A percentile compares a stretch with the other conserved stretches of the same genome.
These are phyloP conservation scores for Scomber scombrus DNA, from an alignment of 2,113 vertebrate species.

Conservation along the genomic window DNA sequence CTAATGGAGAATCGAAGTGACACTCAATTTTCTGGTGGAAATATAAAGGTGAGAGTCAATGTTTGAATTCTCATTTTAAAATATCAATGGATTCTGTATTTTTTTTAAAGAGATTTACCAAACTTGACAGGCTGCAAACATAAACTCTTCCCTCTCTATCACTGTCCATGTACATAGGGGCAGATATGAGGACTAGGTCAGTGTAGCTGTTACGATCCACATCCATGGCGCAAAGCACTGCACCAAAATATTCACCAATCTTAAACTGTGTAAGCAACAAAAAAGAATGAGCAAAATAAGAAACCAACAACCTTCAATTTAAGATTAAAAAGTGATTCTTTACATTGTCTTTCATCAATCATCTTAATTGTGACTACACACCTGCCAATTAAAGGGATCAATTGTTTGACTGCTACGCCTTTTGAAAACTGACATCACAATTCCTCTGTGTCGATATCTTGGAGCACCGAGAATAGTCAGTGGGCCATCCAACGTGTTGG, in stretches of 20 bases:
- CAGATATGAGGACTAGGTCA: constrained; percentile 88
- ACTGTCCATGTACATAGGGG: constrained; percentile 80
- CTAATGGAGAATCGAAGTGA: too few species aligned
- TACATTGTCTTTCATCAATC: too few species aligned
- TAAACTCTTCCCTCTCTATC: constrained; percentile 86
- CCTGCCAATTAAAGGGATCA: constrained; percentile 56
- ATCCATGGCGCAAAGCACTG: constrained; percentile 85
- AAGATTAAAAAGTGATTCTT: background rate
- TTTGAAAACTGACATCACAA: constrained; percentile 26
- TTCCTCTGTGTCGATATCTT: constrained; percentile 76
- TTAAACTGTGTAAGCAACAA: constrained; percentile 63
- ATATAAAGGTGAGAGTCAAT: too few species aligned
- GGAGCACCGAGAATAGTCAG: constrained; percentile 80
- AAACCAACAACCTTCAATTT: background rate
- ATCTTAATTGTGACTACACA: constrained; percentile 19
- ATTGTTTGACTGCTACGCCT: accelerated
- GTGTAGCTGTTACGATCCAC: constrained; percentile 66
- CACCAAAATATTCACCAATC: constrained; percentile 90
- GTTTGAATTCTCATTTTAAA: too few species aligned
- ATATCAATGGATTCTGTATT: too few species aligned
- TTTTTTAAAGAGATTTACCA: too few species aligned
- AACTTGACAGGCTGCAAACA: too few species aligned
- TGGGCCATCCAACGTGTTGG: accelerated
- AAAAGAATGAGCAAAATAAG: background rate
- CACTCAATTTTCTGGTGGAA: too few species aligned